A percentile compares a stretch with the other conserved stretches of the same genome.
Conservation (phyloP, 2,888 invertebrate species). For the Lucinisca nassula region DNA sequence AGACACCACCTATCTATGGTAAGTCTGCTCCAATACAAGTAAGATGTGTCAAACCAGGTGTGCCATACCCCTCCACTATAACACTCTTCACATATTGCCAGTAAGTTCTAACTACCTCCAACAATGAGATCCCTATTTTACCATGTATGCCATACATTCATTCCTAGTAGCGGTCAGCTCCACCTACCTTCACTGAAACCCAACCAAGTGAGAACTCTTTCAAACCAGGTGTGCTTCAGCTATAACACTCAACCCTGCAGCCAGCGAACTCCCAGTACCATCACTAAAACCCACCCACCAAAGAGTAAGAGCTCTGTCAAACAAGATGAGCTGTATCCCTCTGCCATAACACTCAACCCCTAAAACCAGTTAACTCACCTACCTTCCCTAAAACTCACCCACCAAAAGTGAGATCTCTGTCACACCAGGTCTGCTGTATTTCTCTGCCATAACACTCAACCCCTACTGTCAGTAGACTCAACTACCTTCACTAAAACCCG, state of each 20-base stretch:
- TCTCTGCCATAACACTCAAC: slow-evolving; percentile 89
- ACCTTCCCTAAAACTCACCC: slow-evolving; percentile 89
- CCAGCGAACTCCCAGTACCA: slow-evolving; percentile 81
- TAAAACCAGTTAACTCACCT: slow-evolving; percentile 80
- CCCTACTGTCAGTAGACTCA: slow-evolving; percentile 85
- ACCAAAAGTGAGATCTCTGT: slow-evolving; percentile 89
- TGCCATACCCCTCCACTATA: no score
- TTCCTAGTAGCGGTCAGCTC: slow-evolving; percentile 87
- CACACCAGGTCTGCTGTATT: slow-evolving; percentile 89
- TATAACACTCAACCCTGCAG: slow-evolving; percentile 89
- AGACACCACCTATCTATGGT: no score
- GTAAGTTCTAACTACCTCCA: no score
- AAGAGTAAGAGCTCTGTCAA: no score
- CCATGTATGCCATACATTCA: no score
- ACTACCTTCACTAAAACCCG: slow-evolving; percentile 88
- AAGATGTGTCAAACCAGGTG: no score
- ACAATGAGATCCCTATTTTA: no score
- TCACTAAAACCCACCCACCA: slow-evolving; percentile 88
- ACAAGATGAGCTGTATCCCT: slow-evolving; percentile 89
- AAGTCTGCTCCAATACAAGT: no score
- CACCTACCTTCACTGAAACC: slow-evolving; percentile 87
- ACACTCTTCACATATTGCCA: no score
- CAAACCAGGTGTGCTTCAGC: no score
- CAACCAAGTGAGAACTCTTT: no score
- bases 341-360: slow-evolving; percentile 89